Evolutionary conservation across 2,888 invertebrate genomes (phyloP).

Genomic region (Sinhomidia bicolor): DNA sequence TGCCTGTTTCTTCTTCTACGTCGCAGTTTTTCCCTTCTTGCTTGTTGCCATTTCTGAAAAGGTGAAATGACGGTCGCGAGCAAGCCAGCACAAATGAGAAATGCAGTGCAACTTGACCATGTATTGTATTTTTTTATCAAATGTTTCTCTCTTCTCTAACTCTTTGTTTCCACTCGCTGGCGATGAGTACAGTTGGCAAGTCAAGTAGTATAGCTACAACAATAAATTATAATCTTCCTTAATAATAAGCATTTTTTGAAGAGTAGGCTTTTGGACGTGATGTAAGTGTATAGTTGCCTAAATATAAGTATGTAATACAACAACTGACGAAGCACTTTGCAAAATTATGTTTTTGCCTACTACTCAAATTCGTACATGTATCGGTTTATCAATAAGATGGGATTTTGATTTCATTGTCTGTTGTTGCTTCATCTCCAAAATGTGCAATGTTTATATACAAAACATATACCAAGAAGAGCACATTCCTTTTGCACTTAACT

Average conservation of each 20-base stretch:
- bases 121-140: not conserved
- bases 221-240: too few species aligned
- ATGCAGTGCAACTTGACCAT: not conserved
- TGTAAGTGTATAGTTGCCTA: too few species aligned
- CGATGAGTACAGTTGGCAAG: not conserved
- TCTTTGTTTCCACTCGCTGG: constrained; percentile 10
- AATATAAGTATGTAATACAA: too few species aligned
- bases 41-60: constrained; percentile 49
- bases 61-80: constrained; percentile 53
- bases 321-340: too few species aligned
- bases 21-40: constrained; percentile 55
- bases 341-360: too few species aligned
- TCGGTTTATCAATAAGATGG: not conserved
- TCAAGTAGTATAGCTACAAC: too few species aligned
- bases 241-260: too few species aligned
- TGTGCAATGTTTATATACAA: constrained; percentile 32
- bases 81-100: not conserved
- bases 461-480: too few species aligned
- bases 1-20: constrained; percentile 53
- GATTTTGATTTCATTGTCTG: not conserved
- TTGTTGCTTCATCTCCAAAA: not conserved
- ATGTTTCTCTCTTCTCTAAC: too few species aligned
- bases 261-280: too few species aligned
- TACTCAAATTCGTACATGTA: too few species aligned
- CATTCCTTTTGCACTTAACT: not conserved